Evolutionary conservation across 1,140 invertebrate species (phyloP), one percentile per base, ranked within the genome.

Genomic region (Platyscapa corneri): DNA sequence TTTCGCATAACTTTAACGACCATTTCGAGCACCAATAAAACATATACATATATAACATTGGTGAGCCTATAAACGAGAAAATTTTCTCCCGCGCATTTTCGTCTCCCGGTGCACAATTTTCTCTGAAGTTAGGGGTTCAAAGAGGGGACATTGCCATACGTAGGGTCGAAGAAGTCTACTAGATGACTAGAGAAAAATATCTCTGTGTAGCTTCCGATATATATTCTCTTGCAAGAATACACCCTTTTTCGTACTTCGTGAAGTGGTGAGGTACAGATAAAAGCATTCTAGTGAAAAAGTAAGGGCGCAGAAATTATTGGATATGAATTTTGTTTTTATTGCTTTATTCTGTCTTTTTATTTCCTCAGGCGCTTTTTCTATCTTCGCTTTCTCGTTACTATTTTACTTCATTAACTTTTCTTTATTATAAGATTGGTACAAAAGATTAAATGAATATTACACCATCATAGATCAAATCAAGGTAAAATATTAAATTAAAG

Each of bases 261-360:
- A 37, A 42, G 23, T 49, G 39, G 16, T 18, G 27, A 49, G 3
- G n/a, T 67, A 67, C n/a, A 46, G 12, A 34, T 18, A 49, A 12
- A 46, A 53, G 23, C 6, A n/a, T 32, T 10, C 1, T 42, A 20
- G 60, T 46, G 37, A 70, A 56, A 34, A 32, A 30, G 20, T 27
- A 34, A 83, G 81, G 37, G 70, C 37, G 34, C 46, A 64, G 34
- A 60, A 60, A 82, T 74, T 74, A 76, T 83, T 53, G 56, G 34
- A 30, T 67, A 77, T 37, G 82, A 77, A 77, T 83, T 42, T 60
- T 42, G 18, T 53, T 67, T 83, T 83, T 83, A 77, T 37, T 20
- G 20, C n/a, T 72, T 56, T 67, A 60, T 65, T 65, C 34, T 81
- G 42, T 14, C 8, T n/a, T 75, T n/a, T 20, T 30, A 42, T 7